Evolutionary conservation across 2,113 vertebrate species (phyloP), one percentile per base, ranked within the genome.

Genomic region (Syngnathoides biaculeatus): DNA sequence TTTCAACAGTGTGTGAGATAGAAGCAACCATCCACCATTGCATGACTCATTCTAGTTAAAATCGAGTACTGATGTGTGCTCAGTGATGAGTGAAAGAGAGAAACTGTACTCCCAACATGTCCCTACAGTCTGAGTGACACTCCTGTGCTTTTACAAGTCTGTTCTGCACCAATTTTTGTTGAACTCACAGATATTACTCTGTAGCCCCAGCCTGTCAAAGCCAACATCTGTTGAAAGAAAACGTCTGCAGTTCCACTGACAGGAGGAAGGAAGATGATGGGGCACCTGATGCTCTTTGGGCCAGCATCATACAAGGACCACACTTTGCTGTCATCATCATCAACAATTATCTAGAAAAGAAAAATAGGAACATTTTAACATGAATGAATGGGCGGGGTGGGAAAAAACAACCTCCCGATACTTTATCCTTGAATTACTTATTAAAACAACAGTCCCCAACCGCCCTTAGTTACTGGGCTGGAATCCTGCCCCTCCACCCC

Each of bases 301-400:
- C 97, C 97, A 0, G 97, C 96, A 10, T 99, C 97, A 11, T 99
- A 99, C 64, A 99, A 89, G 0, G 97, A 96, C 97, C 97, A 99
- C 56, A 99, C 94, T 86, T 99, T 99, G 68, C 96, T 98, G 92
- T 99, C 97, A 0, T 99, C 97, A 38, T 99, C 97, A 0, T 99
- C 97, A 14, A 99, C 97, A 13, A 99, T 99, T 55, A 99, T 97
- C 97, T 99, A 56, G 35, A n/a, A 19, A 20, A 20, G 20, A 17
- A 22, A 22, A 50, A 12, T 39, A 0, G 35, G 35, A 2, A 38
- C 7, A 61, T 12, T 26, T 26, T 56, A 56, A 26, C n/a, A 56
- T 10, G 53, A 22, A 56, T 35, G 30, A 35, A 35, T 35, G n/a
- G n/a, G n/a, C n/a, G n/a, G n/a, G n/a, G n/a, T 35, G 30, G 6